phyloP scores from a whole-genome alignment of 2,113 vertebrate genomes.

The Oreotrochilus melanogaster region DNA sequence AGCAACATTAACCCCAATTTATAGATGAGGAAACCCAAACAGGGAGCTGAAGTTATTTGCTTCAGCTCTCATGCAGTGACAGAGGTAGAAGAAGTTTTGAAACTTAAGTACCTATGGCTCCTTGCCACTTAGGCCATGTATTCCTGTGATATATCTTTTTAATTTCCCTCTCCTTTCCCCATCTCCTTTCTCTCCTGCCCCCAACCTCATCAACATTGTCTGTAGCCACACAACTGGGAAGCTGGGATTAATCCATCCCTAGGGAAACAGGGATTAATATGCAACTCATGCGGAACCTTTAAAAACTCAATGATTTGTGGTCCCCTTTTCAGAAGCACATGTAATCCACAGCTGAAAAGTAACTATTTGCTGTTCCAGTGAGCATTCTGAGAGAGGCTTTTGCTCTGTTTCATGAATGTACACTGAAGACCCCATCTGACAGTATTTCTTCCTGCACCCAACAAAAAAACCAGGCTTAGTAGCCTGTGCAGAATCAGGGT shows the following conservation, averaged over 20 bases:
- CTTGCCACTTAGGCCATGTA: background rate
- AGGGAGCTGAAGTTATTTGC: background rate
- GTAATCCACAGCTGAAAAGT: conserved; percentile 54
- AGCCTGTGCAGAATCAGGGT: conserved; percentile 25
- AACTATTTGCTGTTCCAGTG: conserved; percentile 21
- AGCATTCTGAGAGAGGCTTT: background rate
- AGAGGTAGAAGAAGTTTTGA: conserved; percentile 32
- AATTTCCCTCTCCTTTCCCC: conserved; percentile 37
- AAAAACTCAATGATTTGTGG: conserved; percentile 58
- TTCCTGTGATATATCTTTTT: conserved; percentile 43
- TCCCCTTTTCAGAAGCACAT: conserved; percentile 36
- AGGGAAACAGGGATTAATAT: conserved; percentile 63
- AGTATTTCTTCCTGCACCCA: conserved; percentile 7
- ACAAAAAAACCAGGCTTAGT: background rate
- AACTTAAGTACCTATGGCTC: conserved; percentile 7
- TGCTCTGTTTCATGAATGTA: background rate
- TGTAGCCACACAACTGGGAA: conserved; percentile 56
- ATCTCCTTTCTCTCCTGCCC: conserved; percentile 25
- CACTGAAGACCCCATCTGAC: conserved; percentile 44
- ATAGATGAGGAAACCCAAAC: background rate
- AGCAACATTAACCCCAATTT: background rate
- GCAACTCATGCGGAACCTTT: conserved; percentile 60
- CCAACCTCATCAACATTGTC: conserved; percentile 2
- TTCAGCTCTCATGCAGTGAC: conserved; percentile 8
- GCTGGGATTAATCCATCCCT: conserved; percentile 48